These are phyloP conservation scores for Gymnoscopelus microlampas DNA, from an alignment of 2,797 vertebrate genomes.

Conservation along the genomic window DNA sequence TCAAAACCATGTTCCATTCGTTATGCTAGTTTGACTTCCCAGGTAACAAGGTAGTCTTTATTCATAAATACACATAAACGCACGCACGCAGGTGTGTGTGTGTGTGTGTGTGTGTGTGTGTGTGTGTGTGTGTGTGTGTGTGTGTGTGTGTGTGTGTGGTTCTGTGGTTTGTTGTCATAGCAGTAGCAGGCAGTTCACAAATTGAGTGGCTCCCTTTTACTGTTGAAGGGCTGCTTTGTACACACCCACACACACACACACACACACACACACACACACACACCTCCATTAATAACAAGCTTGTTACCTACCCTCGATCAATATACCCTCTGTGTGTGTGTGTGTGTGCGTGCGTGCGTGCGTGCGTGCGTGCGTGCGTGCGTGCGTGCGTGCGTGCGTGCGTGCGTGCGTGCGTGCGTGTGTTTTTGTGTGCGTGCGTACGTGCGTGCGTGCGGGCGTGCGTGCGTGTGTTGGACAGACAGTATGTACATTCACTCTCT, in stretches of 20 bases:
- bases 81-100: neutral
- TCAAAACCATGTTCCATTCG: constrained; percentile 33
- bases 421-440: constrained; percentile 27
- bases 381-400: neutral
- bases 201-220: constrained; percentile 61
- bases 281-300: constrained; percentile 48
- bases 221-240: constrained; percentile 68
- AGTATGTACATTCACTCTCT: constrained; percentile 46
- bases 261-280: constrained; percentile 22
- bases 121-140: neutral
- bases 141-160: constrained; percentile 42
- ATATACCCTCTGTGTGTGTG: too few relatives aligned
- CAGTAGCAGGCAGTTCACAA: constrained; percentile 45
- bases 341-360: constrained; percentile 24
- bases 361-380: constrained; percentile 16
- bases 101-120: too few relatives aligned
- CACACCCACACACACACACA: constrained; percentile 13
- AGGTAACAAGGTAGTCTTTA: constrained; percentile 67
- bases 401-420: constrained; percentile 18
- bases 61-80: constrained; percentile 35
- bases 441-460: constrained; percentile 24
- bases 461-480: constrained; percentile 16
- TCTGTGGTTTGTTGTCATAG: constrained; percentile 69
- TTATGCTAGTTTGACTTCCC: constrained; percentile 40
- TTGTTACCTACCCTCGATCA: too few relatives aligned